Conservation (phyloP, 2,113 vertebrate species). For the Chionodraco myersi region DNA sequence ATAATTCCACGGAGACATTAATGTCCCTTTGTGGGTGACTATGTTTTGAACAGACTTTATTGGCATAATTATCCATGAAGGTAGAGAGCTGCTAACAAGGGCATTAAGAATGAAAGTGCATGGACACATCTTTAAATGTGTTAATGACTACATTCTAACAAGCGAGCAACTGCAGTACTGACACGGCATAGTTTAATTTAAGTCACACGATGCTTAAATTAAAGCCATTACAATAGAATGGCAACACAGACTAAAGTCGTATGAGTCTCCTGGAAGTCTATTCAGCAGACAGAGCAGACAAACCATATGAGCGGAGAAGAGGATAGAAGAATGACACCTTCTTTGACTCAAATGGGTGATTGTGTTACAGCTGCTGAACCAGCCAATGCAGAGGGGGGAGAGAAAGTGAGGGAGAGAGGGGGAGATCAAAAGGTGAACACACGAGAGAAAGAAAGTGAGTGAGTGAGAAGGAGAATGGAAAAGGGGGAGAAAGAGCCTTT, state of each 20-base stretch:
- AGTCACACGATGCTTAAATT: background rate
- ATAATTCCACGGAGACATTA: background rate
- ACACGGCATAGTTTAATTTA: background rate
- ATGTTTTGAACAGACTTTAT: background rate
- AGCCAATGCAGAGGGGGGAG: background rate
- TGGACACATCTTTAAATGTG: background rate
- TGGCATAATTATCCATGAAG: background rate
- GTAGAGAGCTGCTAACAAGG: background rate
- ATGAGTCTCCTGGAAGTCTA: background rate
- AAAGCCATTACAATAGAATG: conserved; percentile 1
- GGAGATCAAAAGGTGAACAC: conserved; percentile 57
- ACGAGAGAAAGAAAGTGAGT: conserved; percentile 37
- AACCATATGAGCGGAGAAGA: conserved; percentile 9
- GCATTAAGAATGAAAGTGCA: background rate
- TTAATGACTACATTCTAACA: background rate
- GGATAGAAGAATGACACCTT: conserved; percentile 20
- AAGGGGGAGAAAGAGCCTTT: conserved; percentile 68
- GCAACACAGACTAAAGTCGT: background rate
- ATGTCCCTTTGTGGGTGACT: background rate
- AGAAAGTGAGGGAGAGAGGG: conserved; percentile 8
- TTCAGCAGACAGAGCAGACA: background rate
- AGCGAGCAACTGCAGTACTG: background rate
- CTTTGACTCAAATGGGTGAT: conserved; percentile 48
- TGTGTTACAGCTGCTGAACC: conserved; percentile 52
- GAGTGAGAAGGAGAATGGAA: conserved; percentile 54